Base-by-base conservation (phyloP, 2,888 invertebrate species). In the Campoletis raptor region DNA sequence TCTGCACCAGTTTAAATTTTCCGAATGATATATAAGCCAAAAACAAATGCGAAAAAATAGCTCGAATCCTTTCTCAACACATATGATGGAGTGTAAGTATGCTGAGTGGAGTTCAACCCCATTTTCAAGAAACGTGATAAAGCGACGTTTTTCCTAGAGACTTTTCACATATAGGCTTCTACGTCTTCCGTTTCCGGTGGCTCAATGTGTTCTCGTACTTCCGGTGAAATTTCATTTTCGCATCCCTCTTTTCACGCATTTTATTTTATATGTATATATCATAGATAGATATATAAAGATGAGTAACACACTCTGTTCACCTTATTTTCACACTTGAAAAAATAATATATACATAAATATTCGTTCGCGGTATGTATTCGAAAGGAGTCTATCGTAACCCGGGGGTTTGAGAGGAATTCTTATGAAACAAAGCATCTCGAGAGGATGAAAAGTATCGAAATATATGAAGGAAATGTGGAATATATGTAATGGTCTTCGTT, bases 211-310 rank as follows among this genome's bases (percentile, higher is more conserved):
- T 84, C 61, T 80, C 77, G 48, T 85, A 37, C 85, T 81, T 77
- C 72, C 78, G 73, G 66, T 12, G 37, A 85, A 85, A 85, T 85
- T 73, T 85, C 81, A 85, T 85, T 81, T 72, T 72, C 77, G 45
- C 54, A 67, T 80, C 45, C 73, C 18, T 30, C 66, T 74, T 45
- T 73, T 48, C 57, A 67, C 70, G 61, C 18, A 15, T 64, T 70
- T 61, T 18, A 48, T 30, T 52, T n/a, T n/a, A 52, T 52, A 1
- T 52, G 48, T 30, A 61, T 6, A 24, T 61, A 21, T 30, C 48
- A 48, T 18, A 18, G 6, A 18, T 48, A 18, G 18, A n/a, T 48
- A 67, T 15, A 64, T 78, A 52, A 73, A 70, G 12, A 67, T 69
- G 73, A 18, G 42, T 48, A 57, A 64, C 67, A 40, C 9, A 7